phyloP scores from a whole-genome alignment of 2,888 invertebrate species.

The Chrysodeixis includens region DNA sequence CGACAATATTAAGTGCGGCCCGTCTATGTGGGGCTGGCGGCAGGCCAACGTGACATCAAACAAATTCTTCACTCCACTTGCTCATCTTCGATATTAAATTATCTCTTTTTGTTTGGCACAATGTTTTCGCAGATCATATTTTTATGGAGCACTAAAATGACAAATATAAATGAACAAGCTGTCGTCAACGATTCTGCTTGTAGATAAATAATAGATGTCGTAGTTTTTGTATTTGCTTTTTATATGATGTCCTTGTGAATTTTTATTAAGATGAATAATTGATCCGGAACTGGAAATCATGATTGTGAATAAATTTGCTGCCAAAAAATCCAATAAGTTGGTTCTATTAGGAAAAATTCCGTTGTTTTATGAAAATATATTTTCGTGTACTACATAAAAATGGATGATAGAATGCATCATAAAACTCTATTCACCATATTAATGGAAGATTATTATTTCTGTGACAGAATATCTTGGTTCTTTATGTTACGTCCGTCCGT shows the following conservation, averaged over 20 bases:
- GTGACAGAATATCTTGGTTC: slow-evolving; percentile 18
- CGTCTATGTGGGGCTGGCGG: slow-evolving; percentile 37
- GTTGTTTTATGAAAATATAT: slow-evolving; percentile 14
- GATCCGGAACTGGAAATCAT: slow-evolving; percentile 25
- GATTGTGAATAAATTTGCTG: slow-evolving; percentile 21
- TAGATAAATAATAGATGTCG: slow-evolving; percentile 43
- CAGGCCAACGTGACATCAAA: slow-evolving; percentile 42
- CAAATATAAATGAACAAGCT: slow-evolving; percentile 40
- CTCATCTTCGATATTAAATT: slow-evolving; percentile 49
- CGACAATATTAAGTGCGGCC: slow-evolving; percentile 49
- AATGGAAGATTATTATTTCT: slow-evolving; percentile 50
- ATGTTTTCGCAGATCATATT: slow-evolving; percentile 49
- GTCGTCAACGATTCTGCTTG: slow-evolving; percentile 36
- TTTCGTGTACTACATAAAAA: slow-evolving; percentile 9
- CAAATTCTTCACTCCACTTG: slow-evolving; percentile 38
- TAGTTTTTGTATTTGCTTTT: slow-evolving; percentile 23
- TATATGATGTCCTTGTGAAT: slow-evolving; percentile 10
- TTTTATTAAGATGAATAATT: slow-evolving; percentile 46
- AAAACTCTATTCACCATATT: slow-evolving; percentile 46
- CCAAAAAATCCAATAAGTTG: not conserved
- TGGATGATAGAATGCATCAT: slow-evolving; percentile 15
- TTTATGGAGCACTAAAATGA: slow-evolving; percentile 54
- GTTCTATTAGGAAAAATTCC: slow-evolving; percentile 20
- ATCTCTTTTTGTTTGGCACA: slow-evolving; percentile 42
- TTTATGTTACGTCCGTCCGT: slow-evolving; percentile 18